A percentile compares a stretch with the other conserved stretches of the same genome.
Evolutionary conservation across 2,113 vertebrate species (phyloP).

Genomic region (Acanthisitta chloris): DNA sequence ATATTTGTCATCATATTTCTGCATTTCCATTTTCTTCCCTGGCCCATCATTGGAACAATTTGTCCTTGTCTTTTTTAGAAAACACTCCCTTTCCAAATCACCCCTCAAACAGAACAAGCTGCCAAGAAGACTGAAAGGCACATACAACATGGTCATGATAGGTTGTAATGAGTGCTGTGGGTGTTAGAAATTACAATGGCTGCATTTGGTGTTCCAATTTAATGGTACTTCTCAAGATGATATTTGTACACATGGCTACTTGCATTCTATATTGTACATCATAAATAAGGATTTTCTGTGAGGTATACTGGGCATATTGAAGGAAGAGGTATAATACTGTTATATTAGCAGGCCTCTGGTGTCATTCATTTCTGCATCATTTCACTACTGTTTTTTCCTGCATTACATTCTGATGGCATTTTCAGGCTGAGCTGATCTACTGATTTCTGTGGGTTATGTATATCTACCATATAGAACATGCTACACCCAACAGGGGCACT

Average conservation of each 20-base stretch:
- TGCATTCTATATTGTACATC: background rate
- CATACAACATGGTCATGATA: background rate
- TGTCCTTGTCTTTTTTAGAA: constrained; percentile 13
- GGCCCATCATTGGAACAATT: background rate
- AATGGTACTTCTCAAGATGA: background rate
- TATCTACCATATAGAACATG: background rate
- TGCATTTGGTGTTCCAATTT: background rate
- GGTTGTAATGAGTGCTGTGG: background rate
- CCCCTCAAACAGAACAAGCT: background rate
- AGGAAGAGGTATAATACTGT: background rate
- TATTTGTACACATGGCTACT: background rate
- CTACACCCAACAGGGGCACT: background rate
- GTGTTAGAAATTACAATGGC: background rate
- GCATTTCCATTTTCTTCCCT: background rate
- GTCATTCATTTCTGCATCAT: background rate
- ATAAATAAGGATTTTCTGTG: background rate
- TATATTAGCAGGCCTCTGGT: background rate
- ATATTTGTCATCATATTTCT: background rate
- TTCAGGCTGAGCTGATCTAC: background rate
- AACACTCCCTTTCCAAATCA: background rate
- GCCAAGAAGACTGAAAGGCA: constrained; percentile 7
- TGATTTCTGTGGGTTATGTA: background rate
- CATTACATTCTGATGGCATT: background rate
- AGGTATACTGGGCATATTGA: background rate
- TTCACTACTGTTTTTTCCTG: background rate